phyloP scores from a whole-genome alignment of 2,113 vertebrate species.

The Tachuris rubrigastra region DNA sequence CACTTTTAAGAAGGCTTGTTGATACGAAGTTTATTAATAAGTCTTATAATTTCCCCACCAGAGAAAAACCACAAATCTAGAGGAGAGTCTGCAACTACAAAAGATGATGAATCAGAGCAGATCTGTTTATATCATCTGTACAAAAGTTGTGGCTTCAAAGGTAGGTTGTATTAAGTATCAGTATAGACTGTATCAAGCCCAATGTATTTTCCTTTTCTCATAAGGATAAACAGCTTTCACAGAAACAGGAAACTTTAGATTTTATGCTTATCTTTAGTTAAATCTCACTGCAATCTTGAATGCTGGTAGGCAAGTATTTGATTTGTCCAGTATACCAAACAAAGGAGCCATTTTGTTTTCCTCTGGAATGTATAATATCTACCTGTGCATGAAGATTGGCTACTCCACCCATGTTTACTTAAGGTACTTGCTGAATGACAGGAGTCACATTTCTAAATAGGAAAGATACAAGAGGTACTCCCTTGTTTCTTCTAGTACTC shows the following conservation, averaged over 20 bases:
- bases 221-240: background rate
- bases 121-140: conserved; percentile 89
- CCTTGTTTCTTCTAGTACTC: background rate
- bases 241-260: background rate
- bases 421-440: background rate
- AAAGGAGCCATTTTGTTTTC: background rate
- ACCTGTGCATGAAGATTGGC: background rate
- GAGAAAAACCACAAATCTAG: conserved; percentile 52
- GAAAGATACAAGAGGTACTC: background rate
- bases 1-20: background rate
- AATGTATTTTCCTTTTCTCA: background rate
- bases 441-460: background rate
- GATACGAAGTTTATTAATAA: background rate
- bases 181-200: background rate
- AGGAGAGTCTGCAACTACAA: background rate
- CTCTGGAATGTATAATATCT: background rate
- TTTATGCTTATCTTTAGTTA: background rate
- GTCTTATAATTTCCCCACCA: background rate
- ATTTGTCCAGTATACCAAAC: background rate
- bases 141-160: conserved; percentile 84
- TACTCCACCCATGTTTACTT: background rate
- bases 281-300: background rate
- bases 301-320: background rate
- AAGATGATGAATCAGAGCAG: conserved; percentile 70
- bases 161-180: conserved; percentile 65